Evolutionary conservation across 2,113 vertebrate genomes (phyloP).

Genomic region (Cervus canadensis): DNA sequence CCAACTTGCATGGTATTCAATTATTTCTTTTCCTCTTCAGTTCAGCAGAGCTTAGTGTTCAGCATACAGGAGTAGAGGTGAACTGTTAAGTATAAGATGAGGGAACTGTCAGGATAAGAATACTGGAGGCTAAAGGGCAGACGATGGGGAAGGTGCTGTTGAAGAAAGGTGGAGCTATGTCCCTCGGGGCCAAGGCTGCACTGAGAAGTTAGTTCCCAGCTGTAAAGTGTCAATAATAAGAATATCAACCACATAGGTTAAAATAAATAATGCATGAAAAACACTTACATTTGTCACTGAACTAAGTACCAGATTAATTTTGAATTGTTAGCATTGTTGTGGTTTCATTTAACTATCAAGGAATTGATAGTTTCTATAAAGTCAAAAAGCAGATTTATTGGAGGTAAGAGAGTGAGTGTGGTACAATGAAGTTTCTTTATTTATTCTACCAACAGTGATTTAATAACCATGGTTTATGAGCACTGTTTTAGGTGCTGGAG

Average conservation of each 20-base stretch:
- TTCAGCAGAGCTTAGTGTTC: background rate
- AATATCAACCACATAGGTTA: background rate
- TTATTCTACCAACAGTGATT: background rate
- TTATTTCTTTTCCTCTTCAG: background rate
- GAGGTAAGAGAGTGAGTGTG: background rate
- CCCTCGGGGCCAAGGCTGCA: background rate
- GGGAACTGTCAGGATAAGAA: background rate
- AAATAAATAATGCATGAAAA: conserved; percentile 27
- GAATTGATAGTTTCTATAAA: background rate
- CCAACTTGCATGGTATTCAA: background rate
- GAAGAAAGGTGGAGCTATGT: background rate
- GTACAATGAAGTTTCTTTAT: background rate
- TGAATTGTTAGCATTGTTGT: background rate
- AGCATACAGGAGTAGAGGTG: background rate
- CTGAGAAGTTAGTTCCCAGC: background rate
- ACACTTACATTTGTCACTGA: background rate
- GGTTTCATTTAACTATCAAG: conserved; percentile 22
- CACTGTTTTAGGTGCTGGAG: background rate
- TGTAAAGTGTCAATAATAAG: background rate
- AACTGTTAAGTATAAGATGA: background rate
- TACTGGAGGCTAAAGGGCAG: background rate
- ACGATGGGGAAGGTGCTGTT: background rate
- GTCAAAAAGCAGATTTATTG: background rate
- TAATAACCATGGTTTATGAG: background rate
- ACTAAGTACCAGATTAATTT: conserved; percentile 32